Base-by-base conservation (phyloP, 2,797 vertebrate species). In the Etheostoma nigrum region DNA sequence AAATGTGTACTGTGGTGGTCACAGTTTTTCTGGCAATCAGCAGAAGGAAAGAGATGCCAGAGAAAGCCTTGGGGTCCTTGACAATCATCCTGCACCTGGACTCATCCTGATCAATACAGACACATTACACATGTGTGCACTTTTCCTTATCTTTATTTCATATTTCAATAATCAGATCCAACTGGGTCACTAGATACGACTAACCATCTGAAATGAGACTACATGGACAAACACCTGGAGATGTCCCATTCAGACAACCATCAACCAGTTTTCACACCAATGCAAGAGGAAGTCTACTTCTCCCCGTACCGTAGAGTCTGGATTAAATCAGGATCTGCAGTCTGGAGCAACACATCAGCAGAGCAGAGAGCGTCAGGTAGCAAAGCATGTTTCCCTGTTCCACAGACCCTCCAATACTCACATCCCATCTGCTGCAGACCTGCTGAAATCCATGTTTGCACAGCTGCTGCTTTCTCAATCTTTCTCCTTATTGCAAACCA, bases 391-490 rank as follows among this genome's bases (percentile, higher is more conserved):
- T 67, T 69, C 68, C 44, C 45, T 49, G 61, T 12, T 82, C 68
- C 33, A 54, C 68, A 64, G 72, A 70, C 54, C 76, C 53, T 74
- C 54, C 10, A 79, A 82, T 65, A 49, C 57, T 91, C 64, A 51
- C 78, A 78, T 70, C 58, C 73, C 70, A 81, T 85, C 82, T 83
- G 87, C 74, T 69, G 55, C 73, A 68, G 81, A 86, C 82, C 67
- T 69, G 76, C 76, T 76, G 58, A 49, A 79, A 59, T 66, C 78
- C 44, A 52, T 92, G 89, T 93, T 95, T 94, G 85, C 72, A 88
- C 93, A 94, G 94, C 92, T 93, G 93, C 87, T 72, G 63, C 60
- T 80, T 89, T 87, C 68, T 85, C 81, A 74, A 53, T 81, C 70
- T 76, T 63, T 78, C 76, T 74, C 23, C 21, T 25, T 55, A 72